Percentiles rank a stretch among this genome's conserved stretches.
phyloP scores from a whole-genome alignment of 2,888 invertebrate genomes.

The Plagodis pulveraria region DNA sequence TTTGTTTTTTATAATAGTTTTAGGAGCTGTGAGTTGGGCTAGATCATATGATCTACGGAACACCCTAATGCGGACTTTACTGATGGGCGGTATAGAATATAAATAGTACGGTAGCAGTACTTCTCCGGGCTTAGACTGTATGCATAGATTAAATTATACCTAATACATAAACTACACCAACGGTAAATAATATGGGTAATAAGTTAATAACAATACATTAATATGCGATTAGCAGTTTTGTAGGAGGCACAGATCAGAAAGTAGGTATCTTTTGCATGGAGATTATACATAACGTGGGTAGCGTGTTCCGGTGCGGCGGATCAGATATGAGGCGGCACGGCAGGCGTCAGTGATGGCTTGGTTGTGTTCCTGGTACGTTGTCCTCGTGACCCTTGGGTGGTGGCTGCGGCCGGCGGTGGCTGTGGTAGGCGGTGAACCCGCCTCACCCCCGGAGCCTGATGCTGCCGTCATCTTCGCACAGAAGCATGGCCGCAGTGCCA shows the following conservation, averaged over 20 bases:
- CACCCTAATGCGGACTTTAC: no score
- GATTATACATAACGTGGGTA: conserved; percentile 20
- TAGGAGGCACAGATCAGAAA: no score
- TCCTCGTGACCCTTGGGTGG: conserved; percentile 17
- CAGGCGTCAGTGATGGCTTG: conserved; percentile 53
- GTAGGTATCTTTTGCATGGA: conserved; percentile 8
- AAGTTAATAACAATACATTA: neutral
- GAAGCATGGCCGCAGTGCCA: conserved; percentile 85
- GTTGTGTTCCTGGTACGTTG: conserved; percentile 44
- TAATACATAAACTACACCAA: neutral
- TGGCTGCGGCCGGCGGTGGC: conserved; percentile 52
- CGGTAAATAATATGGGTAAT: neutral
- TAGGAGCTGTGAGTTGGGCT: no score
- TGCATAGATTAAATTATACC: no score
- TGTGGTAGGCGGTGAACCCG: conserved; percentile 88
- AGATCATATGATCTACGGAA: no score
- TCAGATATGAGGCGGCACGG: conserved; percentile 8
- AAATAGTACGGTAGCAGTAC: no score
- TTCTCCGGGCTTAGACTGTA: no score
- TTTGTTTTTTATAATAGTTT: no score
- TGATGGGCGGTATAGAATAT: no score
- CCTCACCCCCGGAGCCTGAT: conserved; percentile 88
- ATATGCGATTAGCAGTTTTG: no score
- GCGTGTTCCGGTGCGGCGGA: conserved; percentile 41
- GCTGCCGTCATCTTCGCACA: conserved; percentile 89